Base-by-base conservation (phyloP, 2,113 vertebrate genomes). In the Amblyornis subalaris region DNA sequence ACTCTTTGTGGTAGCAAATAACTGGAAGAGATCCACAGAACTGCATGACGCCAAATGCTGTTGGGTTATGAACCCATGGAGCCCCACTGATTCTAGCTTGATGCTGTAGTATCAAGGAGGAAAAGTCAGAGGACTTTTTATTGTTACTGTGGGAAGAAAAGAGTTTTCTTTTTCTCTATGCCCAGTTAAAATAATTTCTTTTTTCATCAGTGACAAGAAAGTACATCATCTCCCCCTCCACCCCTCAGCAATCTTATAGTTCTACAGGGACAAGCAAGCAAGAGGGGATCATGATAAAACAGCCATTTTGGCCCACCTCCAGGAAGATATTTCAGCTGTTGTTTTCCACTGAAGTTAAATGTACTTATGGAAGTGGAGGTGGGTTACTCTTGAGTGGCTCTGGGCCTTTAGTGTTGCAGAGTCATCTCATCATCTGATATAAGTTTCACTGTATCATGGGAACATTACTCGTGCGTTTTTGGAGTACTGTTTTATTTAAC, bases 41-140 rank as follows among this genome's bases (percentile, higher is more conserved):
- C 55, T 48, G 47, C 71, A 14, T 51, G 89, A 95, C 2, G 64
- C 92, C 77, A 82, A 84, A 84, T 8, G 42, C 61, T 82, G 33
- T 62, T 1, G 14, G 72, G 75, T 93, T 93, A 91, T 88, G 86
- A 94, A 95, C 79, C 54, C 84, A 25, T 0, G 18, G 90, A 93
- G 65, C 29, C 85, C 66, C 48, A 82, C 51, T 4, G 58, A 67
- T 90, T 26, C 47, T 88, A 66, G 38, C 79, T 96, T 64, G 76
- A 75, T 76, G 48, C 60, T 93, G 36, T n/a, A 79, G 73, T 9
- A 69, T 89, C 70, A 66, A 40, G 47, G 69, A 38, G 35, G 80
- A 96, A 96, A 95, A 85, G 51, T 64, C 36, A 77, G 73, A 96
- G 67, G 92, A 22, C 12, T 64, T 94, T 95, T 95, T 97, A 94